phyloP scores from a whole-genome alignment of 2,113 vertebrate species.

The Rhea americana region DNA sequence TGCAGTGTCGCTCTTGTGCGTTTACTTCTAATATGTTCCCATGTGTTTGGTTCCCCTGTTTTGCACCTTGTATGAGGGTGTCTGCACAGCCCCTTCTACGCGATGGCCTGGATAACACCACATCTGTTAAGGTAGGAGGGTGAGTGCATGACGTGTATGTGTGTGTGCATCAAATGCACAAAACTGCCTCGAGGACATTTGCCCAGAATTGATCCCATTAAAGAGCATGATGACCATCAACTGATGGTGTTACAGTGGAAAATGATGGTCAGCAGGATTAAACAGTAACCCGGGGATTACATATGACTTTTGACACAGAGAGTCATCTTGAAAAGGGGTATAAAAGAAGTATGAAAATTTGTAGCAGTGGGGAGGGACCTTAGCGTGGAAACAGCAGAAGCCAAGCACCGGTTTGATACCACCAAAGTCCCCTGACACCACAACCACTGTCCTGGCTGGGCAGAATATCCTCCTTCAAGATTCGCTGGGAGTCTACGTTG shows the following conservation, averaged over 20 bases:
- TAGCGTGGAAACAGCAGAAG: not conserved
- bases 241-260: not conserved
- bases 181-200: accelerated
- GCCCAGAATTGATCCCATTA: not conserved
- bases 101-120: not conserved
- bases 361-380: no score
- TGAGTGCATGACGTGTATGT: not conserved
- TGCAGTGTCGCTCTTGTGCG: not conserved
- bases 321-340: not conserved
- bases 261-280: not conserved
- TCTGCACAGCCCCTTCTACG: accelerated
- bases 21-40: not conserved
- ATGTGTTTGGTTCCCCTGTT: not conserved
- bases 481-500: no score
- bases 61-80: not conserved
- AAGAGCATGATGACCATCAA: not conserved
- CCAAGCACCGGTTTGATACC: not conserved
- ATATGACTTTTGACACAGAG: not conserved
- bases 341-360: not conserved
- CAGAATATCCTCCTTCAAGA: not conserved
- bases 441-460: not conserved
- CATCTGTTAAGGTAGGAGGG: accelerated
- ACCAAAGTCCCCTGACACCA: no score
- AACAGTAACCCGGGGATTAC: not conserved
- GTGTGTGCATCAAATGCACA: not conserved